Evolutionary conservation across 2,113 vertebrate genomes (phyloP).

Genomic region (Thermophis baileyi): DNA sequence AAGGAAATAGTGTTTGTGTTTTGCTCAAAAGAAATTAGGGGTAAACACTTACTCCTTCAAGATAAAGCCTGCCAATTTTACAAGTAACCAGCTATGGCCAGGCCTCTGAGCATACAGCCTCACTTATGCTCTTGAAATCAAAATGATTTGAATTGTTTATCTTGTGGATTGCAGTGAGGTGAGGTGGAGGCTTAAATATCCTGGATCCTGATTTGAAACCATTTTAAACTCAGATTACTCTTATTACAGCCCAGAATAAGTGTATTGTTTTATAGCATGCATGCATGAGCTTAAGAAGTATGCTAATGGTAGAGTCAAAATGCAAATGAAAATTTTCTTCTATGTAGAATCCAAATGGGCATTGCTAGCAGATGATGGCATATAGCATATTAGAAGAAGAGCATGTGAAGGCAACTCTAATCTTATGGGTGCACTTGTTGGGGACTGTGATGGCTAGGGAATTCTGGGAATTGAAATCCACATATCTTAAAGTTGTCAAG

Average conservation of each 20-base stretch:
- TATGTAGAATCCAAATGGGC: background rate
- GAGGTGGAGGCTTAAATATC: background rate
- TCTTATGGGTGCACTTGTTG: background rate
- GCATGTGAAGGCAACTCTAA: background rate
- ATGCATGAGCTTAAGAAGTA: background rate
- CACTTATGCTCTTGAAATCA: background rate
- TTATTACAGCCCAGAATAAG: background rate
- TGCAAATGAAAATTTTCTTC: background rate
- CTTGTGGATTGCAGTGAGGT: background rate
- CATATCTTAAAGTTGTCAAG: background rate
- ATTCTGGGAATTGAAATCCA: background rate
- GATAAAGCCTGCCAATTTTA: background rate
- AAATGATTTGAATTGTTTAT: background rate
- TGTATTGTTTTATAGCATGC: background rate
- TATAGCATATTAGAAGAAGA: background rate
- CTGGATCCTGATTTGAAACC: background rate
- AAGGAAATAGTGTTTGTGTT: background rate
- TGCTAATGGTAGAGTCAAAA: background rate
- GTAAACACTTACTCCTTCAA: background rate
- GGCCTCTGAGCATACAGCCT: background rate
- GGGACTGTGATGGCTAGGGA: background rate
- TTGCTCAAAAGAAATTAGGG: background rate
- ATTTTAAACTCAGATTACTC: background rate
- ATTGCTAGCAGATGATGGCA: background rate
- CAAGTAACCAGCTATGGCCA: background rate